phyloP scores from a whole-genome alignment of 2,113 vertebrate species.

The Pelecanoides urinatrix region DNA sequence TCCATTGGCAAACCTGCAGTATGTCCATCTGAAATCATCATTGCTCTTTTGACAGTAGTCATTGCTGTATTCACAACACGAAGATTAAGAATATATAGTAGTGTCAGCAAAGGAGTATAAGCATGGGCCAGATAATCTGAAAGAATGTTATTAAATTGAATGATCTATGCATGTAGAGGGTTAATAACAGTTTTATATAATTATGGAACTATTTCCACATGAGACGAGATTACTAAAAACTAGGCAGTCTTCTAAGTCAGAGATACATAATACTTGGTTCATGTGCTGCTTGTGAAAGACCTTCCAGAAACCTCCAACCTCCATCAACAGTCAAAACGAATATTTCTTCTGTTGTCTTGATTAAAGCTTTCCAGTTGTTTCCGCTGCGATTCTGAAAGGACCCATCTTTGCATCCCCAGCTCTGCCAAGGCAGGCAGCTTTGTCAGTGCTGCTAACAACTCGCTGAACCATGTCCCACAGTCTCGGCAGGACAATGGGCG shows the following conservation, averaged over 20 bases:
- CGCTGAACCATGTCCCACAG: slow-evolving; percentile 76
- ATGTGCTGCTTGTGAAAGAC: neutral
- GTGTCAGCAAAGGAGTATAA: neutral
- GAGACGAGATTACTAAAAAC: neutral
- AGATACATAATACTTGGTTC: neutral
- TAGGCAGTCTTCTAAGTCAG: neutral
- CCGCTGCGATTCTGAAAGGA: slow-evolving; percentile 47
- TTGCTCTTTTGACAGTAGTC: neutral
- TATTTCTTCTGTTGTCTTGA: slow-evolving; percentile 54
- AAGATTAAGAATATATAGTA: neutral
- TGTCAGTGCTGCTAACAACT: slow-evolving; percentile 71
- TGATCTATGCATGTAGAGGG: neutral
- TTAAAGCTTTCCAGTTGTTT: slow-evolving; percentile 67
- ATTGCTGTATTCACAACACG: neutral
- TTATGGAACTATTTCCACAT: neutral
- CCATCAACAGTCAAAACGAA: slow-evolving; percentile 72
- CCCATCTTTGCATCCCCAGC: slow-evolving; percentile 80
- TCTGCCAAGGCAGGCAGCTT: slow-evolving; percentile 72
- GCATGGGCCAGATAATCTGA: neutral
- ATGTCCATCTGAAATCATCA: neutral
- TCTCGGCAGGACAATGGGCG: slow-evolving; percentile 57
- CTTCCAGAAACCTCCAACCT: neutral
- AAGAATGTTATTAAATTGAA: neutral
- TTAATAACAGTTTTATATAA: neutral
- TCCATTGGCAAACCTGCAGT: neutral